phyloP scores from a whole-genome alignment of 1,140 invertebrate species.

The Tetraneura akinire region DNA sequence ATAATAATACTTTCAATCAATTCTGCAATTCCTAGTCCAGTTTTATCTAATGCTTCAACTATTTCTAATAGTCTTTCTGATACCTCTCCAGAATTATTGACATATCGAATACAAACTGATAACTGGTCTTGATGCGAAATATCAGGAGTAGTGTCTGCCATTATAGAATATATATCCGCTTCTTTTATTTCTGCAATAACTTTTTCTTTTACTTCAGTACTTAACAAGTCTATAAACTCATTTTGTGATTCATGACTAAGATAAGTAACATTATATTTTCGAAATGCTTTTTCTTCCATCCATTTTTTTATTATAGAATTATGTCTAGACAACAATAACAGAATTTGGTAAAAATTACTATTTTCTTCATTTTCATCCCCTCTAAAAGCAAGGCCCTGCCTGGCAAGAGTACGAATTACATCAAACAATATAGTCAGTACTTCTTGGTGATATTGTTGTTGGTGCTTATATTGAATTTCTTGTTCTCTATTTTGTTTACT shows the following conservation, averaged over 20 bases:
- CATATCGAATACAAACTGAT: not conserved
- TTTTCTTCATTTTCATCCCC: not conserved
- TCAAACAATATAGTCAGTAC: conserved; percentile 13
- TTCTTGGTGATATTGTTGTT: not conserved
- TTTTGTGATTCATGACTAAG: no score
- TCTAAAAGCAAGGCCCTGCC: conserved; percentile 4
- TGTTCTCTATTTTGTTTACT: not conserved
- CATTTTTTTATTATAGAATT: no score
- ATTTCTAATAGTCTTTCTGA: not conserved
- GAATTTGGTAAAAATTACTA: conserved; percentile 9
- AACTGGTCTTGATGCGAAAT: not conserved
- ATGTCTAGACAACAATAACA: not conserved
- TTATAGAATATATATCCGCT: no score
- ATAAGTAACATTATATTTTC: no score
- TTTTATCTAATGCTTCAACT: not conserved
- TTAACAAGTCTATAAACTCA: no score
- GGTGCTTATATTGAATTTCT: not conserved
- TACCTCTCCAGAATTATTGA: not conserved
- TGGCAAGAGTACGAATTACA: not conserved
- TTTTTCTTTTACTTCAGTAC: no score
- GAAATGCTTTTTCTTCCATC: no score
- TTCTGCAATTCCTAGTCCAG: no score
- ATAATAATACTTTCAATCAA: no score
- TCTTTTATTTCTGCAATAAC: no score
- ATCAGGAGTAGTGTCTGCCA: not conserved